Evolutionary conservation across 1,140 invertebrate genomes (phyloP).

Genomic region (Atta cephalotes): DNA sequence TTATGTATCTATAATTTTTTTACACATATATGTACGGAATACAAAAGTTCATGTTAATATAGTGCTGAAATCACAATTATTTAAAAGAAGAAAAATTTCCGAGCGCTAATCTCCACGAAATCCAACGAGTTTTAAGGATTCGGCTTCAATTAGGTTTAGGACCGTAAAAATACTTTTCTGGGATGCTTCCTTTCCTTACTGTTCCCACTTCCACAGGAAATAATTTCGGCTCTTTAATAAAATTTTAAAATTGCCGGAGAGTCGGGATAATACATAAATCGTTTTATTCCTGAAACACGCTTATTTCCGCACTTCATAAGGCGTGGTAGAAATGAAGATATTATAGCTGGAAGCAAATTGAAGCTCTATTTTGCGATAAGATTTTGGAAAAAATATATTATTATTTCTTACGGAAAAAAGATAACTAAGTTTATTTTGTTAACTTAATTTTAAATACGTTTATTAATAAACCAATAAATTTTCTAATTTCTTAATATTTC

Average conservation of each 20-base stretch:
- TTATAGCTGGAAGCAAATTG: conserved; percentile 16
- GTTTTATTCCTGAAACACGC: conserved; percentile 51
- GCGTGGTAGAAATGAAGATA: conserved; percentile 30
- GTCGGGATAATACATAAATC: conserved; percentile 67
- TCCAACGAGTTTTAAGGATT: conserved; percentile 68
- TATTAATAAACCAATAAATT: neutral
- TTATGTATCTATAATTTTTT: neutral
- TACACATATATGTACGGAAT: neutral
- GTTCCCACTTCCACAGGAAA: conserved; percentile 70
- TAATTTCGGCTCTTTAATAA: conserved; percentile 78
- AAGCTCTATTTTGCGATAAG: neutral
- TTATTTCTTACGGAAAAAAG: neutral
- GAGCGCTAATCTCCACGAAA: conserved; percentile 61
- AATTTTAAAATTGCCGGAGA: conserved; percentile 76
- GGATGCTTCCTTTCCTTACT: conserved; percentile 39
- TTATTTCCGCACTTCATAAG: conserved; percentile 61
- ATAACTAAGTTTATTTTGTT: neutral
- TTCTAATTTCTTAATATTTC: conserved; percentile 6
- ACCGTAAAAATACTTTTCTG: conserved; percentile 74
- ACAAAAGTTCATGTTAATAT: neutral
- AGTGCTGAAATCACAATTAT: conserved; percentile 55
- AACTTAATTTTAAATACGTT: neutral
- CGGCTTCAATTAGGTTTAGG: conserved; percentile 78
- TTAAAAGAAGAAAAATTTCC: conserved; percentile 62
- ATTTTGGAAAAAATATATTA: conserved; percentile 16